A percentile compares a stretch with the other conserved stretches of the same genome.
phyloP scores from a whole-genome alignment of 2,797 vertebrate species.

The Geotrypetes seraphini region DNA sequence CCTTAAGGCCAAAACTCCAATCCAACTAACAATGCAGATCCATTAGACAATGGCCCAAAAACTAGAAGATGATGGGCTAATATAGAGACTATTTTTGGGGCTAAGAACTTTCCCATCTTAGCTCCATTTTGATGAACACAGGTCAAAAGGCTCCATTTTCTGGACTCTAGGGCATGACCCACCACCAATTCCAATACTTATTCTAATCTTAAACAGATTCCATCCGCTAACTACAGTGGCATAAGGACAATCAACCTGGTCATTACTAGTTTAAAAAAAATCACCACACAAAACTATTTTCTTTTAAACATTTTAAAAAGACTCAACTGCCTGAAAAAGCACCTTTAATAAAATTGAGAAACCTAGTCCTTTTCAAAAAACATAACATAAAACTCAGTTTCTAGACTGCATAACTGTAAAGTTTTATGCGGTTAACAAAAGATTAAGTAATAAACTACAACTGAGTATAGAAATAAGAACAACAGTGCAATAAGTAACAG shows the following conservation, averaged over 20 bases:
- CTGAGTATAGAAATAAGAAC: too few species aligned
- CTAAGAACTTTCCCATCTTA: too few species aligned
- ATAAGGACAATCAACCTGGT: slow-evolving; percentile 1
- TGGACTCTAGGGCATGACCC: slow-evolving; percentile 1
- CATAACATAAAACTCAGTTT: too few species aligned
- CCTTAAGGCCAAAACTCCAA: not conserved
- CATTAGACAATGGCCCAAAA: slow-evolving; percentile 5
- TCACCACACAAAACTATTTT: slow-evolving; percentile 10
- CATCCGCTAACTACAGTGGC: slow-evolving; percentile 7
- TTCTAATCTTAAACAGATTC: not conserved
- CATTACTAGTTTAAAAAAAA: slow-evolving; percentile 5
- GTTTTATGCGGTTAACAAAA: too few species aligned
- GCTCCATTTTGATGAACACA: not conserved
- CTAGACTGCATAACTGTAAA: too few species aligned
- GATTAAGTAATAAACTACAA: too few species aligned
- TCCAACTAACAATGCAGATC: too few species aligned
- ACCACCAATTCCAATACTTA: not conserved
- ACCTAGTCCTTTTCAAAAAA: slow-evolving; percentile 9
- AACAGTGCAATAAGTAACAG: too few species aligned
- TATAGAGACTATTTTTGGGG: not conserved
- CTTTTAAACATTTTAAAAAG: slow-evolving; percentile 3
- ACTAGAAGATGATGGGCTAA: not conserved
- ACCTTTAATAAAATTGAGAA: slow-evolving; percentile 10
- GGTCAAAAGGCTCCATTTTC: not conserved
- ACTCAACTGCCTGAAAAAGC: slow-evolving; percentile 4